Evolutionary conservation across 2,888 invertebrate genomes (phyloP).

Genomic region (Drosophila affinis): DNA sequence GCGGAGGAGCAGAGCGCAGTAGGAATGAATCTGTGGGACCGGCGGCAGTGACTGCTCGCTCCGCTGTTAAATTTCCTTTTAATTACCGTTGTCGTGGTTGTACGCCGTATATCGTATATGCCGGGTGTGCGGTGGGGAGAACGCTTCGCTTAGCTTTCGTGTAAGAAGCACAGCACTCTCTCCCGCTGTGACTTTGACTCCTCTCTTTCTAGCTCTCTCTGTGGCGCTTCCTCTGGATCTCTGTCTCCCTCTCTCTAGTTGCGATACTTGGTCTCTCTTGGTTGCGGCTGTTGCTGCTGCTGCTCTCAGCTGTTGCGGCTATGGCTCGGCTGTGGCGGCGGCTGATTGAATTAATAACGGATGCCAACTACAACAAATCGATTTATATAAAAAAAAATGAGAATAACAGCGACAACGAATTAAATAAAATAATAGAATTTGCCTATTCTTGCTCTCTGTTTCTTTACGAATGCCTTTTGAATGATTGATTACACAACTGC

Average conservation of each 20-base stretch:
- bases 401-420: slow-evolving; percentile 39
- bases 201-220: slow-evolving; percentile 14
- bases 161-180: slow-evolving; percentile 6
- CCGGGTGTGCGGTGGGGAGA: slow-evolving; percentile 52
- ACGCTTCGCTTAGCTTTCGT: slow-evolving; percentile 3
- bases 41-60: slow-evolving; percentile 24
- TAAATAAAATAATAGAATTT: slow-evolving; percentile 64
- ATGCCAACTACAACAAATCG: slow-evolving; percentile 78
- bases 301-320: slow-evolving; percentile 52
- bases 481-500: slow-evolving; percentile 80
- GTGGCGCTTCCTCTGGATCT: not conserved
- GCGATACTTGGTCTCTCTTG: slow-evolving; percentile 8
- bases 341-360: slow-evolving; percentile 76
- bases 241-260: slow-evolving; percentile 40
- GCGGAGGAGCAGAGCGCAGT: slow-evolving; percentile 6
- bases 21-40: slow-evolving; percentile 22
- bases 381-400: slow-evolving; percentile 56
- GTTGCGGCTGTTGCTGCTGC: slow-evolving; percentile 40
- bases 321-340: slow-evolving; percentile 37
- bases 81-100: slow-evolving; percentile 56
- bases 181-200: slow-evolving; percentile 7
- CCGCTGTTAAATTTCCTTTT: slow-evolving; percentile 55
- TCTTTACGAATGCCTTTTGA: slow-evolving; percentile 45
- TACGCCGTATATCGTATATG: slow-evolving; percentile 33
- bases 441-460: slow-evolving; percentile 7